Base-by-base conservation (phyloP, 2,113 vertebrate species). In the Clinocottus analis region DNA sequence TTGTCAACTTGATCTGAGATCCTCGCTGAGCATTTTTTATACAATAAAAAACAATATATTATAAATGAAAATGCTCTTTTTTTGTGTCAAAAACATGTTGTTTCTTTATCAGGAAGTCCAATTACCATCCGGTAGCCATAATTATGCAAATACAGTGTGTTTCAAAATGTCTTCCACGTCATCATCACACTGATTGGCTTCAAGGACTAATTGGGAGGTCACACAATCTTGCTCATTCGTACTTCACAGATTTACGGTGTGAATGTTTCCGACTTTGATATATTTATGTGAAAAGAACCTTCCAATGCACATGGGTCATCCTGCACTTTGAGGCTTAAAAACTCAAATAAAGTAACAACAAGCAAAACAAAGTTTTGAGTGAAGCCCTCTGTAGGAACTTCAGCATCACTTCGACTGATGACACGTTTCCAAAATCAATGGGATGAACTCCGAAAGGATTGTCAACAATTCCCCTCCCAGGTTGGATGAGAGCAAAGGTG, bases 211-310 rank as follows among this genome's bases (percentile, higher is more conserved):
- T 51, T 62, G 31, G 29, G 16, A 70, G 33, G 19, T 51, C 5
- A 17, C 23, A 59, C 14, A 31, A 14, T 71, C n/a, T 16, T 41
- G 33, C 14, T 69, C 13, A 7, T 43, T 16, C 13, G 0, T 25
- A 16, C 7, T 13, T 0, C 2, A 17, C 12, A 67, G 19, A 37
- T 69, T 37, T 59, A 29, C 39, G 16, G 51, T 41, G n/a, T 35
- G 13, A 35, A 53, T 25, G 10, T 1, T 33, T 67, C 47, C 45
- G 25, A 11, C 7, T 53, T 53, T n/a, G 23, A 7, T 8, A 7
- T 16, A 17, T 37, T 17, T 39, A 55, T 27, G 58, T 47, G 58
- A 73, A 73, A 62, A 49, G 39, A 72, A 27, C 7, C 53, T 12
- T 19, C 7, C 1, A 0, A n/a, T 62, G 33, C 47, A 39, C 60